Conservation (phyloP, 92 coral and sea anemone genomes). For the Desmophyllum pertusum region DNA sequence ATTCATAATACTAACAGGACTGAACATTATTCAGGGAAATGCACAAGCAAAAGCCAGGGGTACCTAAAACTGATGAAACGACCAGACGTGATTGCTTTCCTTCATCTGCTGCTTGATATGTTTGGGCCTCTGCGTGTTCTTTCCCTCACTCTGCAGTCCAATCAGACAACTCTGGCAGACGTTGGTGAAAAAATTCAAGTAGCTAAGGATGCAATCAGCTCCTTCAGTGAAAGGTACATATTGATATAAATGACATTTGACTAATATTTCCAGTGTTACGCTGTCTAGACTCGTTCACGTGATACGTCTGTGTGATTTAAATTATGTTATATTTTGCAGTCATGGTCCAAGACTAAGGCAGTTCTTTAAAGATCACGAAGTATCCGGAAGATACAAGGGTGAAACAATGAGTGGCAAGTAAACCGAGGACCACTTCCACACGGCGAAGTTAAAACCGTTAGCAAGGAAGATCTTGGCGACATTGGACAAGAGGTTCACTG, state of each 20-base stretch:
- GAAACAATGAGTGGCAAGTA: conserved; percentile 19
- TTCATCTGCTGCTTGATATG: conserved; percentile 37
- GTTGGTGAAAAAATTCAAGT: conserved; percentile 19
- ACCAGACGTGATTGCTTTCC: conserved; percentile 15
- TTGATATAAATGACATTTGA: too few species aligned
- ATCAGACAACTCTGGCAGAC: conserved; percentile 26
- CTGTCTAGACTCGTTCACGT: conserved; percentile 1
- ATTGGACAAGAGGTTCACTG: conserved; percentile 21
- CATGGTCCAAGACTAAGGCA: conserved; percentile 17
- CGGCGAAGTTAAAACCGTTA: neutral
- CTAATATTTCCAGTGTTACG: too few species aligned
- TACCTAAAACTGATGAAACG: conserved; percentile 33
- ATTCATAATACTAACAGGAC: too few species aligned
- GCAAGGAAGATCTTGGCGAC: conserved; percentile 8
- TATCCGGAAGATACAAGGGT: conserved; percentile 19
- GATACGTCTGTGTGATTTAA: too few species aligned
- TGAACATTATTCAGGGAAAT: conserved; percentile 1
- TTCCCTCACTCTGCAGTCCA: conserved; percentile 24
- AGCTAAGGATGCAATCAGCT: conserved; percentile 13
- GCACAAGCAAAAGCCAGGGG: conserved; percentile 35
- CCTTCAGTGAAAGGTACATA: conserved; percentile 30
- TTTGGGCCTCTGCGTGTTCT: conserved; percentile 31
- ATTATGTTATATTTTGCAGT: conserved; percentile 24
- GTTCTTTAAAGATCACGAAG: conserved; percentile 23
- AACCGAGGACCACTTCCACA: neutral